A percentile compares a stretch with the other conserved stretches of the same genome.
Evolutionary conservation across 2,888 invertebrate species (phyloP).

Genomic region (Brachypalpus laphriformis): DNA sequence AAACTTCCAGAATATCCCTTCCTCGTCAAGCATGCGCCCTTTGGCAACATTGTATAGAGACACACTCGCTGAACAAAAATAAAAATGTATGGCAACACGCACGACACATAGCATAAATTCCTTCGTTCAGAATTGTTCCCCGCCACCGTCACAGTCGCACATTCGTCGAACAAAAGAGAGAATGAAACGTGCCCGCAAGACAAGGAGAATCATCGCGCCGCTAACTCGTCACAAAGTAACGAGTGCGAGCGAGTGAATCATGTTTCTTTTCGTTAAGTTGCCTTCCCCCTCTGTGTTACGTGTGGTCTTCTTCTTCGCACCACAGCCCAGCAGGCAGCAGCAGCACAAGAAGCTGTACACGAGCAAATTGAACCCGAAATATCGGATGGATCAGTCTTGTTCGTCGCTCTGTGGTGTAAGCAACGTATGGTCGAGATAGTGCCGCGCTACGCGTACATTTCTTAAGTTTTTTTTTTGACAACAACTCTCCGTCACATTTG

Average conservation of each 20-base stretch:
- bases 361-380: conserved; percentile 51
- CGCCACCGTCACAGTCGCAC: conserved; percentile 13
- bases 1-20: conserved; percentile 39
- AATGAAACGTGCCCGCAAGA: conserved; percentile 13
- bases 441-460: conserved; percentile 55
- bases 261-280: conserved; percentile 59
- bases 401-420: conserved; percentile 60
- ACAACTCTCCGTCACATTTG: conserved; percentile 36
- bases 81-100: conserved; percentile 43
- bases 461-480: conserved; percentile 36
- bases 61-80: background rate
- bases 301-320: conserved; percentile 35
- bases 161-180: background rate
- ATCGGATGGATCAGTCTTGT: conserved; percentile 67
- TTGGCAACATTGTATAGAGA: conserved; percentile 60
- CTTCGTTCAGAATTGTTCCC: conserved; percentile 56
- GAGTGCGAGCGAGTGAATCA: conserved; percentile 34
- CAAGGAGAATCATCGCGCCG: background rate
- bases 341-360: conserved; percentile 21
- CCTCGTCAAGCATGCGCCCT: conserved; percentile 71
- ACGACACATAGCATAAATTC: conserved; percentile 13
- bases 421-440: conserved; percentile 43
- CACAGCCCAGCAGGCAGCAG: background rate
- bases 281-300: conserved; percentile 27
- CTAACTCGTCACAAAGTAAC: background rate